phyloP scores from a whole-genome alignment of 2,888 invertebrate genomes.

The Ormyrus pomaceus region DNA sequence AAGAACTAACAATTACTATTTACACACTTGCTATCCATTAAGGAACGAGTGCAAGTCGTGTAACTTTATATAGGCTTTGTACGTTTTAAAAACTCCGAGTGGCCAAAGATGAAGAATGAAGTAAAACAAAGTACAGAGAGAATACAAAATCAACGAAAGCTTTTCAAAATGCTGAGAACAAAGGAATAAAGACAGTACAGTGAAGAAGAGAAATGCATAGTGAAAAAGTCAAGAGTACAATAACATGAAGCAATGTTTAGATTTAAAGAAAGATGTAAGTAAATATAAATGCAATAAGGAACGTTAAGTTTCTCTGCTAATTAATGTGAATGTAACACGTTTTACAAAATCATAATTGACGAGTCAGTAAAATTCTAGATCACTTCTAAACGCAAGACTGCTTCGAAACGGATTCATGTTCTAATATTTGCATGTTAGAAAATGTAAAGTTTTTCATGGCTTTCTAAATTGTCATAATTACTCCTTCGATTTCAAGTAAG shows the following conservation, averaged over 20 bases:
- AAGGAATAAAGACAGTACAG: not conserved
- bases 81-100: no score
- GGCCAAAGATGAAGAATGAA: no score
- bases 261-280: no score
- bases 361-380: not conserved
- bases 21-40: no score
- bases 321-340: not conserved
- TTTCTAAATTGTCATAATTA: slow-evolving; percentile 27
- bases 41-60: no score
- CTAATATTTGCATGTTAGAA: slow-evolving; percentile 18
- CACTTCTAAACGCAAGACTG: not conserved
- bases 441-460: slow-evolving; percentile 5
- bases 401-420: slow-evolving; percentile 1
- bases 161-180: not conserved
- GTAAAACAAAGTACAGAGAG: no score
- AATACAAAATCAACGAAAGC: not conserved
- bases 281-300: no score
- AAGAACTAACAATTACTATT: no score
- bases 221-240: no score
- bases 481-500: not conserved
- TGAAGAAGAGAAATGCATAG: not conserved
- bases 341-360: slow-evolving; percentile 23
- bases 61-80: no score
- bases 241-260: no score
- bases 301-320: not conserved